Evolutionary conservation across 2,888 invertebrate genomes (phyloP).

Genomic region (Stegana nigrithorax): DNA sequence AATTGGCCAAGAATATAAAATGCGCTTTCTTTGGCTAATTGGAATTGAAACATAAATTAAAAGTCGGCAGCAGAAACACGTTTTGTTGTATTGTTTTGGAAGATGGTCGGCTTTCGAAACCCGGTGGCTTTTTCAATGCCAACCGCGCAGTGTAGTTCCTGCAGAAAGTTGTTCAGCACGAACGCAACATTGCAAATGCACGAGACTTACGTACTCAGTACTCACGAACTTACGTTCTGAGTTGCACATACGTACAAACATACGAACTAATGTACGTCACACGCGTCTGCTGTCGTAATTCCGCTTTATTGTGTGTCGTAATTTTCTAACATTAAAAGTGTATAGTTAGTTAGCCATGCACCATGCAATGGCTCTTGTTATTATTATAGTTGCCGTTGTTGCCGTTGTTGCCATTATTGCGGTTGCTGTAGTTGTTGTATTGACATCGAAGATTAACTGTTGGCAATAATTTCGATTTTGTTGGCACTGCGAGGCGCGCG

Average conservation of each 20-base stretch:
- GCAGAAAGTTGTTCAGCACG: no score
- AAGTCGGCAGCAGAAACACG: constrained; percentile 59
- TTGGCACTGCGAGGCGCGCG: constrained; percentile 20
- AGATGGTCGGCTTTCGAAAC: no score
- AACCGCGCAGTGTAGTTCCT: no score
- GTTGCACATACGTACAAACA: background rate
- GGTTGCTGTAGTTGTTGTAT: constrained; percentile 29
- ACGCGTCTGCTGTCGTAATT: constrained; percentile 23
- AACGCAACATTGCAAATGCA: no score
- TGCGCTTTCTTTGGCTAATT: constrained; percentile 63
- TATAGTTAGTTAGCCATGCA: constrained; percentile 42
- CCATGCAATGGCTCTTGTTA: no score
- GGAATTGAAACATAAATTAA: constrained; percentile 69
- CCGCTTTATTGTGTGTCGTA: constrained; percentile 34
- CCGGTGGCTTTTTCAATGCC: no score
- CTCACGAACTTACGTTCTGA: background rate
- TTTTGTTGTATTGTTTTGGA: no score
- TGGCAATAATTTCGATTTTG: constrained; percentile 60
- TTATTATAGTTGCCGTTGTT: constrained; percentile 20
- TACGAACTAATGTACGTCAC: background rate
- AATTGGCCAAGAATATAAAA: constrained; percentile 43
- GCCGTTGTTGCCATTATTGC: constrained; percentile 22
- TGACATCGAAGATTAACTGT: constrained; percentile 66
- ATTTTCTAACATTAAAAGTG: constrained; percentile 39
- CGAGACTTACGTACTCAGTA: constrained; percentile 17